phyloP scores from a whole-genome alignment of 2,888 invertebrate genomes.

The Caenorhabditis sulstoni region DNA sequence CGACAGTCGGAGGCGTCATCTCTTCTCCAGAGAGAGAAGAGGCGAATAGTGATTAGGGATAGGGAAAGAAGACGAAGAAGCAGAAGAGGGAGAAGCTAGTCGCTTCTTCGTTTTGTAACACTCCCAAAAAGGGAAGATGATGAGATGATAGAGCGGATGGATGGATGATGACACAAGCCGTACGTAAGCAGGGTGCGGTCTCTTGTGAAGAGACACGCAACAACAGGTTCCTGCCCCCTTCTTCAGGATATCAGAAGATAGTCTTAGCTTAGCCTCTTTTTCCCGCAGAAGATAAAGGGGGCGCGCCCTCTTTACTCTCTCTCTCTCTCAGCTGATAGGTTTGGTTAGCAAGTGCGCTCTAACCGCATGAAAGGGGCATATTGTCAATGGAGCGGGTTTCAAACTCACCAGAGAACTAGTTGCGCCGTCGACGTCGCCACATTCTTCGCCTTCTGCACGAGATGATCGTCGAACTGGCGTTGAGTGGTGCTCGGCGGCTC shows the following conservation, averaged over 20 bases:
- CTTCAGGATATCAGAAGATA: constrained; percentile 28
- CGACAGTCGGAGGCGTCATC: constrained; percentile 43
- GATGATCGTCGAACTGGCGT: constrained; percentile 86
- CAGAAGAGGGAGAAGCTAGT: constrained; percentile 2
- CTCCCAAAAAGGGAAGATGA: constrained; percentile 5
- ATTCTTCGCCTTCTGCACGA: constrained; percentile 93
- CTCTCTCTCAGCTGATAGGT: too few relatives aligned
- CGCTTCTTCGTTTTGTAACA: constrained; percentile 13
- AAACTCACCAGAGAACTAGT: constrained; percentile 86
- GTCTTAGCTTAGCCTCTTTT: constrained; percentile 19
- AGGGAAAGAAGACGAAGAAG: constrained; percentile 4
- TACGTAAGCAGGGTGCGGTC: constrained; percentile 48
- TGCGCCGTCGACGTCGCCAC: constrained; percentile 98
- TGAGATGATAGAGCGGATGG: constrained; percentile 9
- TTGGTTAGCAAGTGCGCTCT: too few relatives aligned
- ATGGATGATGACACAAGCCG: constrained; percentile 11
- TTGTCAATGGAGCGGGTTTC: background rate
- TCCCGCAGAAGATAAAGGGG: background rate
- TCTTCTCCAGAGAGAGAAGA: constrained; percentile 22
- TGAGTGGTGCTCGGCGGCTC: constrained; percentile 88
- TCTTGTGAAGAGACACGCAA: constrained; percentile 21
- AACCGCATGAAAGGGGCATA: too few relatives aligned
- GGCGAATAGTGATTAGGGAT: constrained; percentile 11
- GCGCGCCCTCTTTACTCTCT: too few relatives aligned
- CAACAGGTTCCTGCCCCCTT: constrained; percentile 40